Base-by-base conservation (phyloP, 2,797 vertebrate species). In the Sitta carolinensis region DNA sequence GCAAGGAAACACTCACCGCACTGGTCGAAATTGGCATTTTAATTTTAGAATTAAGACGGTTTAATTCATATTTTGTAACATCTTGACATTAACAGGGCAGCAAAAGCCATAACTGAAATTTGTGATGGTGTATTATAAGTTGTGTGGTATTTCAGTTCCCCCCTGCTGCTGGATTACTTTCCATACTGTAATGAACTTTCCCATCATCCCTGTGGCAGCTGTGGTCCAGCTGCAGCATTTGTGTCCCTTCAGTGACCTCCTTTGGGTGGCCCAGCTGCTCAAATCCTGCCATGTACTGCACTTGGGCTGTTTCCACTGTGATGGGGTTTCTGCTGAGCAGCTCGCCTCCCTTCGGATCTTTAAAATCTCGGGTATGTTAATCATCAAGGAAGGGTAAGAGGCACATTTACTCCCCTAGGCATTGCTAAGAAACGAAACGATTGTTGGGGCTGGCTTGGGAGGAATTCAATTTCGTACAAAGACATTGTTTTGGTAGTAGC, bases 1-100 rank as follows among this genome's bases (percentile, higher is more conserved):
- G 99, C 99, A 6, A 97, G 99, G 70, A 97, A 95, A 29, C 97
- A 97, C 66, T 99, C 98, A 62, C 98, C 98, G 98, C 97, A 98
- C 79, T 99, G 98, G 98, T 99, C 99, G 96, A 98, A 72, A 92
- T 97, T 97, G 70, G 75, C 86, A 2, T 97, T 95, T 77, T 69
- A 59, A 22, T 69, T 38, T 27, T 14, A 63, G 32, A 90, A 93
- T 72, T n/a, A 48, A 58, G 70, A 57, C 1, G 1, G 54, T 80
- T 84, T 58, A 43, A 68, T 87, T 91, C 16, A 1, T 84, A 55
- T 88, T 43, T 74, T 74, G 69, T 64, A 84, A 90, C 70, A 91
- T 26, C 26, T 64, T 84, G 38, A 84, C 61, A 36, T 78, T 68
- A 59, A 32, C 73, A 90, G 79, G 81, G 81, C 64, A 86, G 47